A percentile compares a stretch with the other conserved stretches of the same genome.
Evolutionary conservation across 2,797 vertebrate species (phyloP).

Genomic region (Lepilemur ruficaudatus): DNA sequence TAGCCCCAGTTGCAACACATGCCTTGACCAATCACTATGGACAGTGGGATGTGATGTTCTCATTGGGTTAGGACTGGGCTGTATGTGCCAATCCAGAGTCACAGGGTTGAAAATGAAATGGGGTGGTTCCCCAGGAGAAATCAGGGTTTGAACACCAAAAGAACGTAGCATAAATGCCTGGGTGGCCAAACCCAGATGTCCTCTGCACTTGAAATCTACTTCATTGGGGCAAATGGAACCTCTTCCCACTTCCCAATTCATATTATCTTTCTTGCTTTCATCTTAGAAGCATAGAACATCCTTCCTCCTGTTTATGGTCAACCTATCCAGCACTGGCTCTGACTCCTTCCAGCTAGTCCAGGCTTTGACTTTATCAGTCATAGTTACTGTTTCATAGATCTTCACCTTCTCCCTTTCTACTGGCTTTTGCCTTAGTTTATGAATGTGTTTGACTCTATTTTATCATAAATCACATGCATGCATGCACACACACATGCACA

Average conservation of each 20-base stretch:
- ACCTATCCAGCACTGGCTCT: background rate
- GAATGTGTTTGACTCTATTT: background rate
- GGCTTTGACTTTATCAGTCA: background rate
- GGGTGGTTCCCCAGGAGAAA: background rate
- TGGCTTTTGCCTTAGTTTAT: background rate
- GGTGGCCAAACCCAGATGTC: background rate
- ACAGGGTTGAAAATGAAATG: background rate
- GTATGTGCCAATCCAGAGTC: background rate
- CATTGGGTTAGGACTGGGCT: background rate
- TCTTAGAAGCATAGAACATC: background rate
- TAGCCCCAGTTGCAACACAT: background rate
- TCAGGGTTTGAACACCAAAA: background rate
- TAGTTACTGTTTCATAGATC: background rate
- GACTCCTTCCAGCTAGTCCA: background rate
- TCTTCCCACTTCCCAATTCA: background rate
- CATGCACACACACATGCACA: background rate
- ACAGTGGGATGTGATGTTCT: background rate
- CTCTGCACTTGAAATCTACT: background rate
- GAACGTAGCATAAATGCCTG: background rate
- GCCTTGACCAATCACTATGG: background rate
- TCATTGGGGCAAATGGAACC: background rate
- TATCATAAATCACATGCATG: background rate
- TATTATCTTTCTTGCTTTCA: background rate
- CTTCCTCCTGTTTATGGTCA: background rate
- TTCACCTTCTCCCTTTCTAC: background rate